Conservation (phyloP, 2,888 invertebrate genomes). For the Fragum sueziense region DNA sequence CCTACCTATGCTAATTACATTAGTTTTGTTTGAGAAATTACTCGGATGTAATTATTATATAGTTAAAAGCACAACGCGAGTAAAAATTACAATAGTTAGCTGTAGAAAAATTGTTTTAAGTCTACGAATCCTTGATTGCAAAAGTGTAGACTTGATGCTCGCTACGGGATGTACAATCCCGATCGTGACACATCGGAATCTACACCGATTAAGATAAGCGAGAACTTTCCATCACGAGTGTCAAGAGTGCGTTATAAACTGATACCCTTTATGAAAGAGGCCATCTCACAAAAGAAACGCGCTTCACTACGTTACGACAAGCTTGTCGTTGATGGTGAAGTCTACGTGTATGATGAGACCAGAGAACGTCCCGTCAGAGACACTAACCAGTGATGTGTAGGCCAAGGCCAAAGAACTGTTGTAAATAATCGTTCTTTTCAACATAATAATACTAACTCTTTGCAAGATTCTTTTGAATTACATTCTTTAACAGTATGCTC, state of each 20-base stretch:
- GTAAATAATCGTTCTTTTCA: too few species aligned
- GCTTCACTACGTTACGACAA: constrained; percentile 15
- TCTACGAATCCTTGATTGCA: too few species aligned
- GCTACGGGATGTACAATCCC: too few species aligned
- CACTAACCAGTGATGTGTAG: not conserved
- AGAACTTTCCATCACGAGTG: constrained; percentile 12
- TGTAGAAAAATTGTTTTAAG: too few species aligned
- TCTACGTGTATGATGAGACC: constrained; percentile 11
- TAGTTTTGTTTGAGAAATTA: too few species aligned
- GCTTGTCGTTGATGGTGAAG: constrained; percentile 1
- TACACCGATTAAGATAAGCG: constrained; percentile 1
- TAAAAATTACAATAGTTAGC: too few species aligned
- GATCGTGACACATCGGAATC: not conserved
- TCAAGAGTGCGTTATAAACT: not conserved
- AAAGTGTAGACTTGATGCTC: too few species aligned
- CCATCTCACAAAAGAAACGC: not conserved
- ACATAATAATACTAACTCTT: too few species aligned
- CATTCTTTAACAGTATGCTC: constrained; percentile 1
- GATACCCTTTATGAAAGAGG: not conserved
- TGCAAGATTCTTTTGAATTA: too few species aligned
- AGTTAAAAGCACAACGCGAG: too few species aligned
- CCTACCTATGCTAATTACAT: too few species aligned
- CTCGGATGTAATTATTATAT: too few species aligned
- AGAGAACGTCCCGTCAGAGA: not conserved
- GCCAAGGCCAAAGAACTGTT: not conserved